Evolutionary conservation across 2,888 invertebrate genomes (phyloP), one percentile per base, ranked within the genome.

Genomic region (Papilio gigon): DNA sequence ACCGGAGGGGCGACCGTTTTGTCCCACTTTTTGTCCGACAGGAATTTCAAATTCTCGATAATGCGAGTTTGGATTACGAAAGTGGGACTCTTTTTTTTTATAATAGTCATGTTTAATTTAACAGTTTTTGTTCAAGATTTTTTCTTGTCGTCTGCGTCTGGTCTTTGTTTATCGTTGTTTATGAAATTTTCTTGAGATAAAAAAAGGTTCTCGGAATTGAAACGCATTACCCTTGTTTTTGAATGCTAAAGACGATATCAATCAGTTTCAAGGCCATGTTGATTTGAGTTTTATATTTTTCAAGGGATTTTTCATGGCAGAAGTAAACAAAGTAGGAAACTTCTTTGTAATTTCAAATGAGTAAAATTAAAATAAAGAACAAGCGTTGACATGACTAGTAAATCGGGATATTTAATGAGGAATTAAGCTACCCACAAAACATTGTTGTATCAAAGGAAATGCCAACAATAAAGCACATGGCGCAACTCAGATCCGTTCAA

Each of bases 31-130:
- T 62, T 70, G 66, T 63, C 33, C 37, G 30, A 47, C 42, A 17
- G 27, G 53, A 61, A 65, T 44, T 69, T 69, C 65, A 53, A 69
- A 65, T 60, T 56, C 44, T 6, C 14, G 20, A 65, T 62, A 56
- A 44, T 63, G 59, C 22, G 40, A 44, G 47, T 37, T 65, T 25
- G 59, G 59, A 60, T 68, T 60, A 68, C 40, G 53, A 65, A 35
- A 37, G 40, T 47, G 30, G 35, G 37, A n/a, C 60, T 27, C 17
- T 62, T 20, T 58, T 53, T 47, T 58, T 59, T 59, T 59, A 37
- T 59, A 35, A n/a, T 25, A 33, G 44, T 58, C 27, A 69, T 65
- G 69, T 65, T 61, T 65, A 53, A 69, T 69, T 60, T 69, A 65
- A 61, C 60, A 65, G 33, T 68, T 62, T 27, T 17, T 50, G 58